Evolutionary conservation across 1,140 invertebrate genomes (phyloP), one percentile per base, ranked within the genome.

Genomic region (Zaprionus gabonicus): DNA sequence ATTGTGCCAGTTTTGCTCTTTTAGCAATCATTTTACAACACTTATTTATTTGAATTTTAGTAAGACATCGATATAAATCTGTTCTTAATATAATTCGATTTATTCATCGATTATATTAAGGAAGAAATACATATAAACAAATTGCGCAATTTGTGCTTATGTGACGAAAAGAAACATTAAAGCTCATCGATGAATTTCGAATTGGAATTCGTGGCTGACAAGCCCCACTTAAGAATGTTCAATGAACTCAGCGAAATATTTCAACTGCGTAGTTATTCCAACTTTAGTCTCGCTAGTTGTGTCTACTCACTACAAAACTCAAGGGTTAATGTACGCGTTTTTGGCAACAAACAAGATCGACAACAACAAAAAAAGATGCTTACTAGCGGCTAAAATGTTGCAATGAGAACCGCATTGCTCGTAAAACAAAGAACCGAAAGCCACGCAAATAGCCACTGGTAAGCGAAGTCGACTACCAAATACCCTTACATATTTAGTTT

Each of bases 351-450:
- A 85, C 82, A 81, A 84, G 78, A 81, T 78, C 78, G 71, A 60
- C 51, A 25, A 74, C 71, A 67, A 67, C 65, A 78, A 73, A 65
- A 72, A 62, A 31, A 64, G 71, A 23, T 46, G 56, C 36, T 59
- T 25, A 66, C 78, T 75, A 74, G 82, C 74, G 78, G 78, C 78
- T 68, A 27, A 85, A 83, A 78, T 84, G 78, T 85, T 85, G 82
- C 82, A 84, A 84, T 80, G 76, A 85, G 82, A 83, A 83, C 77
- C 57, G 67, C 71, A 53, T 58, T 51, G 80, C 64, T 66, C 66
- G 38, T 74, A 82, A 82, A 77, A 38, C 63, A 49, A 55, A 44
- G 13, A 34, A 41, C 38, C 49, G 28, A 55, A 7, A 64, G 58
- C 36, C 44, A 34, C 12, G 53, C 28, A 46, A 31, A 10, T 3